phyloP scores from a whole-genome alignment of 2,113 vertebrate genomes.

The Pterocles burchelli region DNA sequence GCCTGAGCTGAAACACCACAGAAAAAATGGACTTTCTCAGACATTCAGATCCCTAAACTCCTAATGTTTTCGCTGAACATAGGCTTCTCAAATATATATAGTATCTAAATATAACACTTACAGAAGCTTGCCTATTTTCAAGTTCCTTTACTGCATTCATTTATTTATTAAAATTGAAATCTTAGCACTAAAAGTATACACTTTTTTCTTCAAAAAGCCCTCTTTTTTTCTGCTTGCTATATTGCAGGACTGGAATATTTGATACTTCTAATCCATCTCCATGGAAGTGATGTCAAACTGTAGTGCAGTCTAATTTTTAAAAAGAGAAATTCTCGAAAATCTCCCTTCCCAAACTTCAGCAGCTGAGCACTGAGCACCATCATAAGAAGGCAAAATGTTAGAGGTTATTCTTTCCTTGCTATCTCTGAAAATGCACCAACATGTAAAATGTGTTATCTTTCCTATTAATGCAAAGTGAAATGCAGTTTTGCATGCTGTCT shows the following conservation, averaged over 20 bases:
- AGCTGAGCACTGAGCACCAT: not conserved
- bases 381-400: constrained; percentile 2
- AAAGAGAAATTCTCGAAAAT: not conserved
- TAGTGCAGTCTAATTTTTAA: constrained; percentile 19
- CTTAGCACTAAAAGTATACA: not conserved
- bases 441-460: constrained; percentile 54
- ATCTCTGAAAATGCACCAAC: constrained; percentile 50
- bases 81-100: not conserved
- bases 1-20: not conserved
- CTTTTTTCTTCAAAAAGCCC: not conserved
- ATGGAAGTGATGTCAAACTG: constrained; percentile 9
- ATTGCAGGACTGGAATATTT: not conserved
- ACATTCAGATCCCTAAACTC: not conserved
- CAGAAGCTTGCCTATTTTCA: not conserved
- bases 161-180: not conserved
- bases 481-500: constrained; percentile 36
- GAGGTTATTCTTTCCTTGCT: constrained; percentile 43
- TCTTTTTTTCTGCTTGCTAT: not conserved
- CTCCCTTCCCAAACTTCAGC: not conserved
- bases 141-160: not conserved
- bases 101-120: not conserved
- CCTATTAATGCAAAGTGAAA: constrained; percentile 58
- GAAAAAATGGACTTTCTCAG: not conserved
- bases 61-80: not conserved
- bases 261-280: not conserved